Conservation (phyloP, 1,140 invertebrate genomes). For the Magallana ariakensis region DNA sequence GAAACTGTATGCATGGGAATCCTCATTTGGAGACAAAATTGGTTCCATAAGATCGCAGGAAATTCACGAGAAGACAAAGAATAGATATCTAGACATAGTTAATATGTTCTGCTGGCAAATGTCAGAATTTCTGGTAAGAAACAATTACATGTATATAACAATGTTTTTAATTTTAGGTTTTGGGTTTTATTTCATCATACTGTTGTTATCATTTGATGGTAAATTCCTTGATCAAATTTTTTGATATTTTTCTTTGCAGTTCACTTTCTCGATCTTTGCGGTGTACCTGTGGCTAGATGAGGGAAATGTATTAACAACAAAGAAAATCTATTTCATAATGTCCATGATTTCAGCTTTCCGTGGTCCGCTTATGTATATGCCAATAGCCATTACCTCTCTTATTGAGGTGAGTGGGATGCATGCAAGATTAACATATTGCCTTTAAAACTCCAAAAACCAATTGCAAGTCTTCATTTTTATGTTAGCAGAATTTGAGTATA, state of each 20-base stretch:
- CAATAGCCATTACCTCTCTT: too few relatives aligned
- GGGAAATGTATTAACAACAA: too few relatives aligned
- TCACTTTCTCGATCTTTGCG: background rate
- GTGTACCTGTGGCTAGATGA: background rate
- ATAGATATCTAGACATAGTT: background rate
- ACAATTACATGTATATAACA: background rate
- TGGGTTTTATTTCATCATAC: background rate
- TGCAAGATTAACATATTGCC: too few relatives aligned
- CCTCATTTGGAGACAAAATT: slow-evolving; percentile 26
- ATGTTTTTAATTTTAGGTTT: background rate
- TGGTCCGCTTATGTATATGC: too few relatives aligned
- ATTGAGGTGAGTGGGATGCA: too few relatives aligned
- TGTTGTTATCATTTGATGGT: background rate
- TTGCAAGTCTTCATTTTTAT: too few relatives aligned
- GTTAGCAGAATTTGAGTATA: too few relatives aligned
- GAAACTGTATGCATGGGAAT: slow-evolving; percentile 24
- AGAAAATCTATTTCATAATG: too few relatives aligned
- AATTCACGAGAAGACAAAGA: background rate
- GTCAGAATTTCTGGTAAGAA: slow-evolving; percentile 1
- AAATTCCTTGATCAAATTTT: background rate
- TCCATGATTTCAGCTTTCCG: too few relatives aligned
- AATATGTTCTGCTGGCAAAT: background rate
- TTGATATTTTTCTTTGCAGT: background rate
- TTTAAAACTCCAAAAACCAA: too few relatives aligned
- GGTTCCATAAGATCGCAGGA: background rate